Evolutionary conservation across 2,888 invertebrate species (phyloP).

Genomic region (Parnassius apollo): DNA sequence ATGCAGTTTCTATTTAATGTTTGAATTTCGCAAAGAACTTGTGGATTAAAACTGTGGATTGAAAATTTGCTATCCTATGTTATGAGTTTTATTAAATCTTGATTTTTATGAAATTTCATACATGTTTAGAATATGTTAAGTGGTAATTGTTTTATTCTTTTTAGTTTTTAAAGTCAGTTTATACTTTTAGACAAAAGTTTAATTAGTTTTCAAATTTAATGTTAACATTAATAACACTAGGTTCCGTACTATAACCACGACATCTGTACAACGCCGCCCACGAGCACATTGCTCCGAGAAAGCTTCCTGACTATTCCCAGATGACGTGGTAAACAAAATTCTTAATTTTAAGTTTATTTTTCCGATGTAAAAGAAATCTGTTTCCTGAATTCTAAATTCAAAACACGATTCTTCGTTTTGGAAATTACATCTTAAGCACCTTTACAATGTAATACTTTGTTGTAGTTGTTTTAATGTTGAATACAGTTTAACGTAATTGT

Average conservation of each 20-base stretch:
- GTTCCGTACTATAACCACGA: too few relatives aligned
- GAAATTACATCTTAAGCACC: too few relatives aligned
- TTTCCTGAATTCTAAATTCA: constrained; percentile 1
- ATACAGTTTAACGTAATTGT: too few relatives aligned
- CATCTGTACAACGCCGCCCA: too few relatives aligned
- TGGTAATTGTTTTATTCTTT: too few relatives aligned
- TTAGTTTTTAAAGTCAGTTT: too few relatives aligned
- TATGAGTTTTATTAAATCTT: constrained; percentile 12
- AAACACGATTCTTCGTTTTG: background rate
- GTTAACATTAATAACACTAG: too few relatives aligned
- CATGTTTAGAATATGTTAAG: background rate
- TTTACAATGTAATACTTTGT: too few relatives aligned
- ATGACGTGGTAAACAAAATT: background rate
- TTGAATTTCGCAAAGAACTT: constrained; percentile 10
- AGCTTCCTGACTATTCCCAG: background rate
- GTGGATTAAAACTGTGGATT: constrained; percentile 17
- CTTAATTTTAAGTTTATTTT: background rate
- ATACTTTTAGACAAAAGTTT: too few relatives aligned
- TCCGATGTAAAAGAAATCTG: constrained; percentile 1
- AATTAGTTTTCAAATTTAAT: too few relatives aligned
- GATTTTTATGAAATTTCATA: background rate
- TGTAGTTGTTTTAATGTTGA: too few relatives aligned
- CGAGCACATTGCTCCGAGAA: too few relatives aligned
- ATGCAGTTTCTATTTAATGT: constrained; percentile 15
- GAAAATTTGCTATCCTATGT: constrained; percentile 19